Evolutionary conservation across 1,140 invertebrate genomes (phyloP).

Genomic region (Batillaria attramentaria): DNA sequence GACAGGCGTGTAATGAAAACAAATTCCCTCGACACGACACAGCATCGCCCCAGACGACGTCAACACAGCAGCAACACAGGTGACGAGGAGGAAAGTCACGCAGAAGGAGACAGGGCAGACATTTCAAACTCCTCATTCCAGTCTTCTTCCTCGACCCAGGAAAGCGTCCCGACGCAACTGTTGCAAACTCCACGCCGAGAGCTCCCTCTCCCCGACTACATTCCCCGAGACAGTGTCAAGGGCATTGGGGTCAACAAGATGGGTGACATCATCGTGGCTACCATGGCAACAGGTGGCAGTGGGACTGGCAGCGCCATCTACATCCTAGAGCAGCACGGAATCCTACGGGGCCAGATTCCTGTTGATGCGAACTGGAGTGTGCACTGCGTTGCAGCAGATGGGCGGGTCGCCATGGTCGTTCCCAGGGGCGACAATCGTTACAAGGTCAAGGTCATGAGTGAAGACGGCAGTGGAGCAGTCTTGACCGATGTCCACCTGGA

Average conservation of each 20-base stretch:
- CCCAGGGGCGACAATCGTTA: conserved; percentile 62
- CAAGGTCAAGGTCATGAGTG: conserved; percentile 59
- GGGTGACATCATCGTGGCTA: conserved; percentile 63
- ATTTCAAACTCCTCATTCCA: conserved; percentile 48
- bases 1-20: too few species aligned
- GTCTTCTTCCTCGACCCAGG: conserved; percentile 27
- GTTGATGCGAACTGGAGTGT: conserved; percentile 59
- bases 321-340: conserved; percentile 62
- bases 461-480: conserved; percentile 55
- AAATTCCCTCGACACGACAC: too few species aligned
- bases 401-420: conserved; percentile 58
- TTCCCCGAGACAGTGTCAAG: conserved; percentile 60
- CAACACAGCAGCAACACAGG: too few species aligned
- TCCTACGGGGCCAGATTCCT: conserved; percentile 58
- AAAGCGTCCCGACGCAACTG: conserved; percentile 35
- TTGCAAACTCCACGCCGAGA: conserved; percentile 53
- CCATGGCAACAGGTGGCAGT: conserved; percentile 42
- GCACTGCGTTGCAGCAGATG: conserved; percentile 62
- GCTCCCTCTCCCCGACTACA: conserved; percentile 50
- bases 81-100: neutral
- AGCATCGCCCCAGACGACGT: too few species aligned
- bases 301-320: conserved; percentile 55
- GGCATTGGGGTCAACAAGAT: conserved; percentile 58
- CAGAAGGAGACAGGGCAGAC: conserved; percentile 32
- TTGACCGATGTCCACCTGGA: conserved; percentile 60